Evolutionary conservation across 2,888 invertebrate species (phyloP), one percentile per base, ranked within the genome.

Genomic region (Dusona sp.): DNA sequence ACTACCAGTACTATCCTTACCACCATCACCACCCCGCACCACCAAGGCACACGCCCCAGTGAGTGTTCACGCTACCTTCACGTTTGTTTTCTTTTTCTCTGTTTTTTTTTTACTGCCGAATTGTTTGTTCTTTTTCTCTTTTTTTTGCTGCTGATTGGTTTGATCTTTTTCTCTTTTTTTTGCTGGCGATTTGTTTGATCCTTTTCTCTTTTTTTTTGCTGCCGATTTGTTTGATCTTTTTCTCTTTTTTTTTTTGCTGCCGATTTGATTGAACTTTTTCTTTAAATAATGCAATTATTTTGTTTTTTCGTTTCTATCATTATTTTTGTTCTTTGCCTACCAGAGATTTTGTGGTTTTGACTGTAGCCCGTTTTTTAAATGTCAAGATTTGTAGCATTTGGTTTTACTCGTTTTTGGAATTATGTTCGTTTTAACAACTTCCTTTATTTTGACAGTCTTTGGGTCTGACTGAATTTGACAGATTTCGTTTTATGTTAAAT

Each of bases 1-100:
- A 96, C 95, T 96, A 96, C 94, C 96, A 96, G 95, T 96, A 96
- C 95, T 96, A 96, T 95, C 95, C 95, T 94, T 95, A 96, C 95
- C 95, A 96, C 95, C 96, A 96, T 94, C 95, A 94, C 94, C 94
- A 94, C 94, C 93, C 94, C 92, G 94, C 94, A 94, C 94, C 95
- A 92, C 92, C 93, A 93, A 93, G 94, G 93, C 94, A 94, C 94
- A 93, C 93, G 93, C 95, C 95, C 95, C 95, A 95, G 95, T 95
- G 95, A 95, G 95, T 95, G 95, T 95, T 95, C 93, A 94, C 93
- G 92, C 92, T 92, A 92, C 93, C 93, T 82, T 93, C 93, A 92
- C 93, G 87, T 89, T 88, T 92, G 89, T 88, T 89, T 88, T 89
- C 90, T n/a, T 75, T 65, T 25, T 64, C 54, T 78, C n/a, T 75